These are phyloP conservation scores for Gymnosoma rotundatum DNA, from an alignment of 2,888 invertebrate species.

Conservation along the genomic window DNA sequence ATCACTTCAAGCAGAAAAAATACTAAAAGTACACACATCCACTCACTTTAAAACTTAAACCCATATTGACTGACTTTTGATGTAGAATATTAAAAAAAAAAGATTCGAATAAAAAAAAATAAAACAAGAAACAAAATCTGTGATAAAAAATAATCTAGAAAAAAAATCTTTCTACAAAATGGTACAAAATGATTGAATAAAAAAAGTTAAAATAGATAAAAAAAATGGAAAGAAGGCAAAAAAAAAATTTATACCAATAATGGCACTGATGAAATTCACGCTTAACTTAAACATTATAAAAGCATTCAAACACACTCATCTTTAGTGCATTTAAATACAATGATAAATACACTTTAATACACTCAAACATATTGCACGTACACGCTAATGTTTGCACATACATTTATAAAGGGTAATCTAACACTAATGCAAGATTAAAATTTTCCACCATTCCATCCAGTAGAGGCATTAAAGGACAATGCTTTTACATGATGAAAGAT, in stretches of 20 bases:
- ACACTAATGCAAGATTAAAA: too few species aligned
- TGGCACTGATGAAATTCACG: slow-evolving; percentile 69
- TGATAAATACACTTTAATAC: slow-evolving; percentile 43
- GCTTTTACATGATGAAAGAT: too few species aligned
- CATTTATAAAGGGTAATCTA: too few species aligned
- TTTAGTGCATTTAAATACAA: slow-evolving; percentile 60
- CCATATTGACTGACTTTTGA: slow-evolving; percentile 69
- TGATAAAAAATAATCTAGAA: slow-evolving; percentile 52
- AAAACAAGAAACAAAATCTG: slow-evolving; percentile 50
- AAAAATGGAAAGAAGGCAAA: slow-evolving; percentile 15
- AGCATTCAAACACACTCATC: slow-evolving; percentile 59
- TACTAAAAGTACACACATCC: slow-evolving; percentile 58
- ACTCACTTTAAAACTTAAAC: slow-evolving; percentile 52
- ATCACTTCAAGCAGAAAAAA: slow-evolving; percentile 71
- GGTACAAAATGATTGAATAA: slow-evolving; percentile 31
- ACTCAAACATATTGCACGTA: neutral
- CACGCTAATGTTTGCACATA: neutral
- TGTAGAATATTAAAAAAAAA: slow-evolving; percentile 20
- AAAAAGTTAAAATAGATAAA: slow-evolving; percentile 7
- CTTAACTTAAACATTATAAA: slow-evolving; percentile 68
- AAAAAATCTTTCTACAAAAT: slow-evolving; percentile 1
- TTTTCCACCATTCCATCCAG: too few species aligned
- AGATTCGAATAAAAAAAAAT: slow-evolving; percentile 7
- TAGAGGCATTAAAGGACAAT: too few species aligned
- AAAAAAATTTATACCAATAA: slow-evolving; percentile 59